Percentiles rank a stretch among this genome's conserved stretches.
Evolutionary conservation across 1,140 invertebrate species (phyloP).

Genomic region (Drosophila leontia): DNA sequence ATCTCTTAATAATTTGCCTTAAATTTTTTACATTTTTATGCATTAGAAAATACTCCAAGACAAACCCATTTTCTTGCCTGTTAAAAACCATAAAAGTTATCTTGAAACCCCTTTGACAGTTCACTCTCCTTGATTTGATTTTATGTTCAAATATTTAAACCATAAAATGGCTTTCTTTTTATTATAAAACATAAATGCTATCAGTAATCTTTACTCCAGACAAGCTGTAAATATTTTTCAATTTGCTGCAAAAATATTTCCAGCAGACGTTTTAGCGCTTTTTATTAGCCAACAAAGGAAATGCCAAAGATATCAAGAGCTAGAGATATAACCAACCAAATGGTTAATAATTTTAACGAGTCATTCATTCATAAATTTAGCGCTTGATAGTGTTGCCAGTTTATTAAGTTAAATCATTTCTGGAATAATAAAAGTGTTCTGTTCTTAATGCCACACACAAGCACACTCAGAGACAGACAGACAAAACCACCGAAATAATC

Average conservation of each 20-base stretch:
- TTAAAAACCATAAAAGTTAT: constrained; percentile 4
- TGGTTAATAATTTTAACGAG: constrained; percentile 49
- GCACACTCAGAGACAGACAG: constrained; percentile 12
- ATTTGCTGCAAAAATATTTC: constrained; percentile 24
- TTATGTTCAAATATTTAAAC: constrained; percentile 16
- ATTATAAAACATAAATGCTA: constrained; percentile 22
- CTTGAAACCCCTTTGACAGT: constrained; percentile 1
- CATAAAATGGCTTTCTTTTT: constrained; percentile 14
- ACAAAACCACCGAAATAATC: constrained; percentile 41
- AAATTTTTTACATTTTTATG: background rate
- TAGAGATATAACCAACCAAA: constrained; percentile 13
- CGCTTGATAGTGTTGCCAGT: constrained; percentile 47
- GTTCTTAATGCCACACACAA: constrained; percentile 43
- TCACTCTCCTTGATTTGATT: background rate
- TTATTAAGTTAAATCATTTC: constrained; percentile 57
- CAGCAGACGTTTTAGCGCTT: constrained; percentile 3
- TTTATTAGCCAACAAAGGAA: constrained; percentile 21
- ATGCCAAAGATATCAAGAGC: constrained; percentile 3
- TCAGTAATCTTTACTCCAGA: constrained; percentile 7
- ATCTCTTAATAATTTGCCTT: background rate
- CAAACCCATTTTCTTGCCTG: background rate
- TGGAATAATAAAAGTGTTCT: constrained; percentile 43
- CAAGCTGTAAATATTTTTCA: constrained; percentile 27
- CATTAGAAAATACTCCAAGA: background rate
- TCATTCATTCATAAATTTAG: constrained; percentile 59